Evolutionary conservation across 2,113 vertebrate species (phyloP), one percentile per base, ranked within the genome.

Genomic region (Salvator merianae): DNA sequence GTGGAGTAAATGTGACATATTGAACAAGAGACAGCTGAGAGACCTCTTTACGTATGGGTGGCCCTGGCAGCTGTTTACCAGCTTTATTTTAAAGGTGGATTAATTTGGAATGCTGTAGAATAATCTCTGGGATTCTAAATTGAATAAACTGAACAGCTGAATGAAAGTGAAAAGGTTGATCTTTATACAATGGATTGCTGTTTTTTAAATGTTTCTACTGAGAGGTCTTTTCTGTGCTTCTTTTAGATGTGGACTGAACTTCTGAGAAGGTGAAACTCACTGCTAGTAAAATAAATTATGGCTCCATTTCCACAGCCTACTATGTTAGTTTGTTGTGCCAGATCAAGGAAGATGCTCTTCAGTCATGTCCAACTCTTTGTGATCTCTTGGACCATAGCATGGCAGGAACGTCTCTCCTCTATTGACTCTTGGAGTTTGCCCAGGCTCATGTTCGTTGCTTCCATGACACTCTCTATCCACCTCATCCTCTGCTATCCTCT

Each of bases 11-110:
- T 55, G 83, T 87, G 16, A 73, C 53, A 10, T 87, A 66, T 18
- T 6, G 77, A 77, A n/a, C 7, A 69, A 79, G 81, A 82, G 86
- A 89, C 88, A 93, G 91, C 91, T 92, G 90, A 86, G 90, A 32
- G 62, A 85, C 8, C 34, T 14, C 87, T 70, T 9, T 30, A 7
- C 6, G 40, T 1, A 77, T 93, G 89, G 88, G 89, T 88, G 90
- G 91, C 87, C 88, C 36, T 78, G 20, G 77, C 92, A 93, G 91
- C 90, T 94, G 90, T 83, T 74, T 70, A 72, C 66, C 66, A 63
- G 63, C 82, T 88, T 74, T 36, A 38, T 84, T 88, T 72, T 43
- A 40, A 3, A 88, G 84, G 87, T 70, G 66, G 68, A 59, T 86
- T 82, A 66, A 72, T 65, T 74, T 83, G 82, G 69, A 83, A 82